Percentiles rank a stretch among this genome's conserved stretches.
Conservation (phyloP, 2,797 vertebrate species). For the Cuculus canorus region DNA sequence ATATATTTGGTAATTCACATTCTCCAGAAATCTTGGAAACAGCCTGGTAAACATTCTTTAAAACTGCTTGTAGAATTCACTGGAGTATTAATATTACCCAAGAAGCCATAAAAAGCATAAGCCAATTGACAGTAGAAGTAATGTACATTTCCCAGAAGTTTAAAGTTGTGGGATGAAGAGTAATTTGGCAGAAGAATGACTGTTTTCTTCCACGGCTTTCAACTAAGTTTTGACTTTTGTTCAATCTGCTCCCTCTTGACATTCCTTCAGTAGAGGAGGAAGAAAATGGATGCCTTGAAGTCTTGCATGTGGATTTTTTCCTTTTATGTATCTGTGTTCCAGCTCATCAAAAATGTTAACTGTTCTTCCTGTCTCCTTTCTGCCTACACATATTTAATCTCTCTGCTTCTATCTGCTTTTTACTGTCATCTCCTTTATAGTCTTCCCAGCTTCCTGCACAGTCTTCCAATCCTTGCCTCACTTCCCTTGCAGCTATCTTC, state of each 20-base stretch:
- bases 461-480: not conserved
- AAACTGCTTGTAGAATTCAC: conserved; percentile 25
- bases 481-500: not conserved
- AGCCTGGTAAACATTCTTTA: conserved; percentile 22
- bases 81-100: not conserved
- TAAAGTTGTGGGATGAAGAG: not conserved
- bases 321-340: not conserved
- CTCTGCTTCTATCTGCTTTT: not conserved
- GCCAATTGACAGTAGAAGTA: conserved; percentile 46
- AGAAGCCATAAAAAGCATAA: conserved; percentile 51
- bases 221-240: not conserved
- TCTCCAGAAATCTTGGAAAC: conserved; percentile 21
- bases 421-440: not conserved
- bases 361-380: not conserved
- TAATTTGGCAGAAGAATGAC: conserved; percentile 33
- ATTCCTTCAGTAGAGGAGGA: not conserved
- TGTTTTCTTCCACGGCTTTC: conserved; percentile 20
- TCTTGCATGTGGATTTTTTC: not conserved
- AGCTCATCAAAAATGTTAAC: not conserved
- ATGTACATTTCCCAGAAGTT: conserved; percentile 53
- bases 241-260: not conserved
- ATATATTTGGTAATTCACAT: conserved; percentile 16
- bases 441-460: not conserved
- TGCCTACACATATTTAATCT: not conserved
- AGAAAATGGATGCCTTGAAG: conserved; percentile 21